Percentiles rank a stretch among this genome's conserved stretches.
These are phyloP conservation scores for Octopus sinensis DNA, from an alignment of 1,140 invertebrate species.

Conservation along the genomic window DNA sequence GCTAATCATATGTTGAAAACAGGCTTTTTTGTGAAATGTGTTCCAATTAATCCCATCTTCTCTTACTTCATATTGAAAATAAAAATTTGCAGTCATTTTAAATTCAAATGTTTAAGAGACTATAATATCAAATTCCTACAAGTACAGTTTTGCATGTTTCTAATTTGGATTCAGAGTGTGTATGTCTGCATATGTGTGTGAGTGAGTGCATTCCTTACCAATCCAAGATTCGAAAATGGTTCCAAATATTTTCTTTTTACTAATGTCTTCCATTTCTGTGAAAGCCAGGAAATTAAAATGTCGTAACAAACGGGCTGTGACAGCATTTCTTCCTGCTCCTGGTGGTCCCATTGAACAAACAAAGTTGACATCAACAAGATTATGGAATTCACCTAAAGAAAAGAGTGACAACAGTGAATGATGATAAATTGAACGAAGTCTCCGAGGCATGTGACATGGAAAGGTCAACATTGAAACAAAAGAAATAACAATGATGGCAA, in stretches of 20 bases:
- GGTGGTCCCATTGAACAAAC: slow-evolving; percentile 58
- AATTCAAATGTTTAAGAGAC: too few species aligned
- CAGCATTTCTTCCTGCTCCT: slow-evolving; percentile 57
- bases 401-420: background rate
- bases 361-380: slow-evolving; percentile 69
- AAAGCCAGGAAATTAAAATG: slow-evolving; percentile 59
- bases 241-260: slow-evolving; percentile 71
- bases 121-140: too few species aligned
- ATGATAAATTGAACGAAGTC: background rate
- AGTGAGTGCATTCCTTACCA: slow-evolving; percentile 37
- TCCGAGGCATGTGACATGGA: too few species aligned
- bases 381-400: slow-evolving; percentile 72
- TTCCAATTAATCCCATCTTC: too few species aligned
- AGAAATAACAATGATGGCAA: too few species aligned
- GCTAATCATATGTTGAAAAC: too few species aligned
- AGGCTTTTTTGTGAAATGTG: too few species aligned
- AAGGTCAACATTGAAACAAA: background rate
- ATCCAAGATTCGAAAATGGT: slow-evolving; percentile 71
- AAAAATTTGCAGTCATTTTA: too few species aligned
- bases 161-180: too few species aligned
- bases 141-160: too few species aligned
- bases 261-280: slow-evolving; percentile 70
- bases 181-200: too few species aligned
- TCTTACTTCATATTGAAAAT: too few species aligned
- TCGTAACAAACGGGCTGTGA: slow-evolving; percentile 52